A percentile compares a stretch with the other conserved stretches of the same genome.
phyloP scores from a whole-genome alignment of 2,113 vertebrate species.

The Xiphorhynchus elegans region DNA sequence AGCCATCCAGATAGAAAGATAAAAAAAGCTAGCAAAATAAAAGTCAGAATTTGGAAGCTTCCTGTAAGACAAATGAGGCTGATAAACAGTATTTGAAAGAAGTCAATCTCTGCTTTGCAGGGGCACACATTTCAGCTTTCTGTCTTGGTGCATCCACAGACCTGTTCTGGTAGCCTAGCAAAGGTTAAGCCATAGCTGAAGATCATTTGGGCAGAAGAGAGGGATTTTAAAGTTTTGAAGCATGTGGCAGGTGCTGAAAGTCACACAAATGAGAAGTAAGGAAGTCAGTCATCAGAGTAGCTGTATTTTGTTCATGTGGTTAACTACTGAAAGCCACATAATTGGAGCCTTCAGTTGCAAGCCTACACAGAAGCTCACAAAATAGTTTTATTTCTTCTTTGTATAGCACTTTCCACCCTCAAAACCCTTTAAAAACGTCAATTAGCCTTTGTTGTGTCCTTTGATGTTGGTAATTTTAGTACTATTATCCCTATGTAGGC shows the following conservation, averaged over 20 bases:
- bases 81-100: neutral
- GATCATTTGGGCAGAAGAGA: neutral
- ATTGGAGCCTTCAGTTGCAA: neutral
- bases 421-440: neutral
- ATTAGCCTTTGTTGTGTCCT: neutral
- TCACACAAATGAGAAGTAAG: neutral
- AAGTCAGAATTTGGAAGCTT: neutral
- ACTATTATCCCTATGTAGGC: neutral
- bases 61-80: neutral
- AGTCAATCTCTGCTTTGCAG: neutral
- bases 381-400: constrained; percentile 3
- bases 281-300: neutral
- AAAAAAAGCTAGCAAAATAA: neutral
- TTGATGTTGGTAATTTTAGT: constrained; percentile 22
- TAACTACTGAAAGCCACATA: neutral
- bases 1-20: neutral
- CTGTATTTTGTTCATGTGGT: neutral
- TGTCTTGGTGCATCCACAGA: neutral
- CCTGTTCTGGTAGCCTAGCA: neutral
- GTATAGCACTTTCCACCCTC: neutral
- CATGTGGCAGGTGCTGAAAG: neutral
- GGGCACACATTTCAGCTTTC: neutral
- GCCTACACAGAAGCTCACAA: neutral
- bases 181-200: neutral
- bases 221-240: neutral